Conservation (phyloP, 2,113 vertebrate genomes). For the Crocuta crocuta region DNA sequence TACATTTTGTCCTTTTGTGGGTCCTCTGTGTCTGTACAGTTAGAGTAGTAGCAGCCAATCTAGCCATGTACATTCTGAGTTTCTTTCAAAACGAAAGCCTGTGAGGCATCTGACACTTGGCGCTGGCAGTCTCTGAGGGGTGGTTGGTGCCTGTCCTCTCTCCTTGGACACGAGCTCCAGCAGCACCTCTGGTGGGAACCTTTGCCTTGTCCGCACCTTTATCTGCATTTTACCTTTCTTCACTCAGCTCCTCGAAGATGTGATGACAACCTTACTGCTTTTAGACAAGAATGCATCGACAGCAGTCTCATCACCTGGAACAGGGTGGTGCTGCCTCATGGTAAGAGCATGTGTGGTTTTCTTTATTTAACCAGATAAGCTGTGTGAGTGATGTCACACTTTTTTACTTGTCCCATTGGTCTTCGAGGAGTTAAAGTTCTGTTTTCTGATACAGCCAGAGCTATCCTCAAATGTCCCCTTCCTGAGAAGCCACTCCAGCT, state of each 20-base stretch:
- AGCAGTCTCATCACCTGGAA: constrained; percentile 95
- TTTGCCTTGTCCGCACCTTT: background rate
- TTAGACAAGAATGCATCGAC: constrained; percentile 91
- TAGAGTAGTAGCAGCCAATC: accelerated
- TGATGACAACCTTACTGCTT: constrained; percentile 94
- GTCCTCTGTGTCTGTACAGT: background rate
- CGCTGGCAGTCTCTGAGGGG: too few species aligned
- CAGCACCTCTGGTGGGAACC: background rate
- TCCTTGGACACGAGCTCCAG: background rate
- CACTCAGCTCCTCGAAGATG: constrained; percentile 94
- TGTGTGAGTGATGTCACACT: too few species aligned
- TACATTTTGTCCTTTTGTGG: background rate
- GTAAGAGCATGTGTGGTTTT: constrained; percentile 81
- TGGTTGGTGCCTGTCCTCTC: background rate
- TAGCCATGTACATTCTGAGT: too few species aligned
- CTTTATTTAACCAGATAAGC: accelerated
- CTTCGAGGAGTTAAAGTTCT: background rate
- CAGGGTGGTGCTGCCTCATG: constrained; percentile 96
- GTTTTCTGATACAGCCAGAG: background rate
- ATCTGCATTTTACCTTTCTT: background rate
- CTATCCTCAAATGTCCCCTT: background rate
- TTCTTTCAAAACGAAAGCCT: background rate
- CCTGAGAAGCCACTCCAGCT: background rate
- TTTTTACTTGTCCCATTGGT: background rate
- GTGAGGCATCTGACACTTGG: accelerated